A percentile compares a stretch with the other conserved stretches of the same genome.
phyloP scores from a whole-genome alignment of 2,888 invertebrate species.

The Camponotus fellah region DNA sequence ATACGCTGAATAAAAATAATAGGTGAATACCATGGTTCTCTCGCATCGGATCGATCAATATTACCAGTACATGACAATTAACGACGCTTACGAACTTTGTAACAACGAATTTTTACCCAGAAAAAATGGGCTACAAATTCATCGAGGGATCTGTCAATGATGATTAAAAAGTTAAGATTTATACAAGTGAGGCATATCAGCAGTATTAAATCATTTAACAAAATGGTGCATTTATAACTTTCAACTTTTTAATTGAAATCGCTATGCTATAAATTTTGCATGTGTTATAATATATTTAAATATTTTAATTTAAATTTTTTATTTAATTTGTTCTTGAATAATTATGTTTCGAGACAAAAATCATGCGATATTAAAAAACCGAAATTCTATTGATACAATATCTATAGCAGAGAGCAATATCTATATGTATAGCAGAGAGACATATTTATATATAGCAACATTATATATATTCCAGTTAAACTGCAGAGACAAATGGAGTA shows the following conservation, averaged over 20 bases:
- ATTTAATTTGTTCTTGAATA: not conserved
- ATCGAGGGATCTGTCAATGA: not conserved
- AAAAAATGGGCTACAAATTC: slow-evolving; percentile 9
- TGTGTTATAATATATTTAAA: not conserved
- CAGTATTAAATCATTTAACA: not conserved
- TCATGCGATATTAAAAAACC: not conserved
- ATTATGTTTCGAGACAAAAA: not conserved
- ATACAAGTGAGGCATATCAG: not conserved
- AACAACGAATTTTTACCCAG: slow-evolving; percentile 24
- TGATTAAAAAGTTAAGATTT: not conserved
- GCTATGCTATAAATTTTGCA: not conserved
- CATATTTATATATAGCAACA: not conserved
- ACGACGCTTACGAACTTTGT: slow-evolving; percentile 26
- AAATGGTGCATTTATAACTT: not conserved
- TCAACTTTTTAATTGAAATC: not conserved
- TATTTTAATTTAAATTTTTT: not conserved
- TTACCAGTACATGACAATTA: slow-evolving; percentile 42
- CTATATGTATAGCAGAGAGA: not conserved
- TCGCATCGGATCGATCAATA: slow-evolving; percentile 32
- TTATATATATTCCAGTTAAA: not conserved
- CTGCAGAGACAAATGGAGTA: not conserved
- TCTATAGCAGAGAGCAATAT: not conserved
- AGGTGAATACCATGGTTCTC: slow-evolving; percentile 15
- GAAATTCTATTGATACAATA: not conserved
- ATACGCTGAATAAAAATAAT: slow-evolving; percentile 54